Conservation (phyloP, 2,797 vertebrate genomes). For the Mallotus villosus region DNA sequence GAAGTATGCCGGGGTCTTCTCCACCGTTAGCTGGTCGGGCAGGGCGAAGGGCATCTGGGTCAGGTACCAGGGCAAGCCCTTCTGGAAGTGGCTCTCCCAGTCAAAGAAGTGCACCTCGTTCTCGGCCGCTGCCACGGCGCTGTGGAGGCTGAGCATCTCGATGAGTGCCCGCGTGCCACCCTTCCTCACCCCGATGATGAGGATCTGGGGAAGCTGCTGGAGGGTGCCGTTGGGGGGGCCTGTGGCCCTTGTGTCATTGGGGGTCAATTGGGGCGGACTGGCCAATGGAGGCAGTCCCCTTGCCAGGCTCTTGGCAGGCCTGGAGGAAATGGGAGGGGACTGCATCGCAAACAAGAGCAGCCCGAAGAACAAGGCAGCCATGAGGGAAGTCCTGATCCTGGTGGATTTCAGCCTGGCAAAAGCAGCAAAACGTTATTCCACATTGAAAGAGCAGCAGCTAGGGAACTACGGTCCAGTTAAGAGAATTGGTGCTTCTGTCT, state of each 20-base stretch:
- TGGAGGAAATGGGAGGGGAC: constrained; percentile 79
- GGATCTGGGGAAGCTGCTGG: constrained; percentile 84
- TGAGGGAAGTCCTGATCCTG: constrained; percentile 79
- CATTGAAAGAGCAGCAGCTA: constrained; percentile 63
- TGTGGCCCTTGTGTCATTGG: constrained; percentile 51
- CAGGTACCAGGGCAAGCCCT: constrained; percentile 88
- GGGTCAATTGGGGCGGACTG: constrained; percentile 37
- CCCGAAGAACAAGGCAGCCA: constrained; percentile 86
- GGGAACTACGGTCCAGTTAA: constrained; percentile 49
- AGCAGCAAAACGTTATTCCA: constrained; percentile 70
- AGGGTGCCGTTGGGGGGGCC: constrained; percentile 77
- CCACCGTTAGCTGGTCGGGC: constrained; percentile 87
- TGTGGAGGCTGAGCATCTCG: constrained; percentile 95
- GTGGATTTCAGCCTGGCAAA: constrained; percentile 77
- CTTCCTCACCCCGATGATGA: constrained; percentile 97
- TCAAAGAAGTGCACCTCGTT: constrained; percentile 98
- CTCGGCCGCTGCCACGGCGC: constrained; percentile 84
- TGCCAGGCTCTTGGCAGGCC: constrained; percentile 57
- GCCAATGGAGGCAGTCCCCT: constrained; percentile 39
- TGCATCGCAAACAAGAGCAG: constrained; percentile 83
- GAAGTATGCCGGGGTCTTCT: constrained; percentile 98
- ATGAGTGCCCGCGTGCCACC: constrained; percentile 92
- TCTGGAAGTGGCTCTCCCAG: constrained; percentile 90
- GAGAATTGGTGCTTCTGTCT: constrained; percentile 39
- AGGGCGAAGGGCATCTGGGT: constrained; percentile 90